Base-by-base conservation (phyloP, 2,797 vertebrate species). In the Rhinella marina region DNA sequence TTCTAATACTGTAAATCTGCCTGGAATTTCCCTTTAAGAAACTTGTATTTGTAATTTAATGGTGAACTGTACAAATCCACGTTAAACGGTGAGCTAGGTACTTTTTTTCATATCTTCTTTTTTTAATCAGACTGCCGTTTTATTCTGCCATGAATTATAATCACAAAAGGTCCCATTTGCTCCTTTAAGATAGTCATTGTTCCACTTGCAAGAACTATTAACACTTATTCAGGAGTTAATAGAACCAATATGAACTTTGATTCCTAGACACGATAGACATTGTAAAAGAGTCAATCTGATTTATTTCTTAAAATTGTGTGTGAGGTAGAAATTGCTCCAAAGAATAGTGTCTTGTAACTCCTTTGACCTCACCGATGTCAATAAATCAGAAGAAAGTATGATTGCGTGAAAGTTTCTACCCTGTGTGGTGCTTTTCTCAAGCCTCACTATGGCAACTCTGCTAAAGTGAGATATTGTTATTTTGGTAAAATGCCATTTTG, bases 391-490 rank as follows among this genome's bases (percentile, higher is more conserved):
- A 57, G 48, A 68, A 86, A 57, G 57, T 70, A 79, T 86, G 70
- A 86, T 86, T 86, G 66, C 76, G 56, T 68, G 75, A 80, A 56
- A 9, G 62, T 70, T 82, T 78, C 56, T 23, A 81, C 62, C 83
- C 83, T 85, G 32, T 6, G 48, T 52, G 72, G 72, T 61, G 23
- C 32, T 48, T 62, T 76, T 19, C 80, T 27, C 32, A 4, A 59
- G n/a, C 56, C 10, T 85, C 14, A 32, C 68, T 48, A 32, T 25
- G 32, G 32, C 32, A 73, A 19, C 32, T 19, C 56, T 48, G 59
- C 56, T 76, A 61, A 61, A 84, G 54, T 16, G 17, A 77, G 57
- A 64, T 62, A 61, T 77, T 77, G 57, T 77, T 85, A 62, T 85
- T 77, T 50, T 77, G 41, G 14, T 62, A 54, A 62, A 57, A 84